A percentile compares a stretch with the other conserved stretches of the same genome.
These are phyloP conservation scores for Lucilia sericata DNA, from an alignment of 1,140 invertebrate genomes.

Conservation along the genomic window DNA sequence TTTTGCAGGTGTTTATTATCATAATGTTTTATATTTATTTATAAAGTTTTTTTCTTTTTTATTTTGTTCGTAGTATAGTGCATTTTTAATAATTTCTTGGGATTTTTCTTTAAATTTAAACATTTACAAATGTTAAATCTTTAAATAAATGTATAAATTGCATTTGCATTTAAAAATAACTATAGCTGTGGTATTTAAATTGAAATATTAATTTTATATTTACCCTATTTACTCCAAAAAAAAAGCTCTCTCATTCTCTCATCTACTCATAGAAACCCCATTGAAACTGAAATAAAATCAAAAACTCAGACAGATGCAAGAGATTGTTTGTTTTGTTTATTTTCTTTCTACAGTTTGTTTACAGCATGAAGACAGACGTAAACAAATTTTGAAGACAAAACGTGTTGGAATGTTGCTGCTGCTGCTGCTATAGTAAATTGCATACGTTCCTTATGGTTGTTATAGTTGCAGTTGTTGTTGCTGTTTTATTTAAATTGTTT, in stretches of 20 bases:
- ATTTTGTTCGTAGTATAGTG: background rate
- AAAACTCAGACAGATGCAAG: background rate
- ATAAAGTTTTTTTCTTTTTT: background rate
- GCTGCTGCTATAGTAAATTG: too few relatives aligned
- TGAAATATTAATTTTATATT: background rate
- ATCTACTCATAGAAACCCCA: too few relatives aligned
- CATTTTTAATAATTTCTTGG: background rate
- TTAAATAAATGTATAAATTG: too few relatives aligned
- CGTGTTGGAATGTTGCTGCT: slow-evolving; percentile 13
- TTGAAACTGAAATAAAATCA: background rate
- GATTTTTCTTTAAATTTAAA: background rate
- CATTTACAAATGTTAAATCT: background rate
- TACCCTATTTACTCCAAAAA: background rate
- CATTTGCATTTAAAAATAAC: too few relatives aligned
- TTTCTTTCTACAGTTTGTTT: background rate
- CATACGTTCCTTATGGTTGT: background rate
- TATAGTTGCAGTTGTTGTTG: background rate
- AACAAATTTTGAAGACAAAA: slow-evolving; percentile 29
- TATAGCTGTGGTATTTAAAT: background rate
- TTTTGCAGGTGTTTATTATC: slow-evolving; percentile 26
- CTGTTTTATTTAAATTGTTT: background rate
- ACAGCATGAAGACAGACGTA: background rate
- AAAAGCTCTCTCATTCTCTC: too few relatives aligned
- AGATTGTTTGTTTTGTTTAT: background rate
- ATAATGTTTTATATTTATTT: slow-evolving; percentile 24